These are phyloP conservation scores for Gisinianus flammeolus DNA, from an alignment of 2,888 invertebrate genomes.

Conservation along the genomic window DNA sequence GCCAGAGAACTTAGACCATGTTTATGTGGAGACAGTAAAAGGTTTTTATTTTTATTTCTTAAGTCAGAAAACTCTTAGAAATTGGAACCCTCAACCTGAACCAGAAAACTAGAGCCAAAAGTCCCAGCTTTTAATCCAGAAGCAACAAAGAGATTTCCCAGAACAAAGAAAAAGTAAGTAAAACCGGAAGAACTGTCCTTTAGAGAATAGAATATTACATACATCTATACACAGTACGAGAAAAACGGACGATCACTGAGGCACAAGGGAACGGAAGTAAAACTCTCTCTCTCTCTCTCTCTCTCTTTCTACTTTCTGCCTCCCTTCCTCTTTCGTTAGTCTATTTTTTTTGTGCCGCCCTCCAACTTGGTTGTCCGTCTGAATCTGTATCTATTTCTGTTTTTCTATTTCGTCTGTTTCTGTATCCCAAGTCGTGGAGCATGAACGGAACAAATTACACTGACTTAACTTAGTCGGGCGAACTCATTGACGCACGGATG, in stretches of 20 bases:
- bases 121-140: too few relatives aligned
- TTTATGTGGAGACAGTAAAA: too few relatives aligned
- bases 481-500: conserved; percentile 11
- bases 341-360: not conserved
- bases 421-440: not conserved
- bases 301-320: not conserved
- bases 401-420: too few relatives aligned
- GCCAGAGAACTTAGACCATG: too few relatives aligned
- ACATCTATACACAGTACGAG: not conserved
- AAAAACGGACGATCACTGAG: not conserved
- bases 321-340: not conserved
- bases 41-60: too few relatives aligned
- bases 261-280: not conserved
- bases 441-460: not conserved
- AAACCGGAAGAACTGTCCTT: not conserved
- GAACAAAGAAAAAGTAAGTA: not conserved
- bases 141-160: too few relatives aligned
- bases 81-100: too few relatives aligned
- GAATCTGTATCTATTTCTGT: not conserved
- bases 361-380: not conserved
- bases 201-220: not conserved
- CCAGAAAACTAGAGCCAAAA: too few relatives aligned
- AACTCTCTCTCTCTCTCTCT: not conserved
- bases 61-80: too few relatives aligned
- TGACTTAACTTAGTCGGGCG: not conserved